phyloP scores from a whole-genome alignment of 1,140 invertebrate species.

The Drosophila bocki region DNA sequence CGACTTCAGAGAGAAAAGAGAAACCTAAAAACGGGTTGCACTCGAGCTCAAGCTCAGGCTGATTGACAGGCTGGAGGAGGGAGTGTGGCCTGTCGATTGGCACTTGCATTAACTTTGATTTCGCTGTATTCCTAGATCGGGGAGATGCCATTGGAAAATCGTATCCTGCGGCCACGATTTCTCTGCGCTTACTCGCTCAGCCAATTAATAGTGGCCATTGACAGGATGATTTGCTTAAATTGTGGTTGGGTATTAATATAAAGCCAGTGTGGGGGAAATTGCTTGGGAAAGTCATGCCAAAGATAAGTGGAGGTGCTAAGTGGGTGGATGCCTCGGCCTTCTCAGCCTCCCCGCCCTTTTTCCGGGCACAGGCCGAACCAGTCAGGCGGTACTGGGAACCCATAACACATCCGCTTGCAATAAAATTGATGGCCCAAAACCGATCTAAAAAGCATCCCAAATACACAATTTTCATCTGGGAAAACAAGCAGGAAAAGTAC shows the following conservation, averaged over 20 bases:
- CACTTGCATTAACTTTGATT: conserved; percentile 77
- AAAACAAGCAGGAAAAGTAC: conserved; percentile 27
- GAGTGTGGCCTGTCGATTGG: conserved; percentile 63
- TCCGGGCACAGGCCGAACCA: not conserved
- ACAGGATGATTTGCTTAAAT: conserved; percentile 63
- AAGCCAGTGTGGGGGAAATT: conserved; percentile 38
- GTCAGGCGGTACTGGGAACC: conserved; percentile 40
- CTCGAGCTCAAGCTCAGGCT: conserved; percentile 17
- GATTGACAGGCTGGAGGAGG: conserved; percentile 61
- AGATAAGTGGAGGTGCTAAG: conserved; percentile 31
- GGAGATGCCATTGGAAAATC: conserved; percentile 48
- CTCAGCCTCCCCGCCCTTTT: not conserved
- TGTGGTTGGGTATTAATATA: conserved; percentile 45
- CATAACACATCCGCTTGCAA: conserved; percentile 76
- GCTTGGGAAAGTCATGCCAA: conserved; percentile 51
- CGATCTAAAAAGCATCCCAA: conserved; percentile 64
- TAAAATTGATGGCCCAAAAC: conserved; percentile 79
- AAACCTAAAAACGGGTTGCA: conserved; percentile 51
- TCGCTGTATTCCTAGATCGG: conserved; percentile 46
- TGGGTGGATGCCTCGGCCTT: conserved; percentile 3
- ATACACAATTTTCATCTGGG: conserved; percentile 51
- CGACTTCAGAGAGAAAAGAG: conserved; percentile 44
- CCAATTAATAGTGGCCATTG: conserved; percentile 69
- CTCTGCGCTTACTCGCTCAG: not conserved
- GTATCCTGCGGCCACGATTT: conserved; percentile 63